Conservation (phyloP, 1,140 invertebrate genomes). For the Yoshiicerus persimilis region DNA sequence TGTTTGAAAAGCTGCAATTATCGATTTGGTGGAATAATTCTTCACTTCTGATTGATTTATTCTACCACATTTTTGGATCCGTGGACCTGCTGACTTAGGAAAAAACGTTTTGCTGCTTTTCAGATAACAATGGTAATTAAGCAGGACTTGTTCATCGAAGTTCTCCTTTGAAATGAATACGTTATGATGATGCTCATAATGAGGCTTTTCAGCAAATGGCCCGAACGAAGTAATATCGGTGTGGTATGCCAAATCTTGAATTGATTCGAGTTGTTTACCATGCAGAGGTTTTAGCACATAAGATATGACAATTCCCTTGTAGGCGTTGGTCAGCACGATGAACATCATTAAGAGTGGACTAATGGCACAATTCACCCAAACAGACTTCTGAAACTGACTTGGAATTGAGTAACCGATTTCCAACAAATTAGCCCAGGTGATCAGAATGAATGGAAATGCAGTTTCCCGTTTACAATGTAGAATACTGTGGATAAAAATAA, state of each 20-base stretch:
- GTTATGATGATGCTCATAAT: background rate
- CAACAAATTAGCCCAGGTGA: background rate
- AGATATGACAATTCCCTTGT: background rate
- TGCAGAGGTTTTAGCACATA: background rate
- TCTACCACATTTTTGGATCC: too few species aligned
- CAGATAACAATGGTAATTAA: too few species aligned
- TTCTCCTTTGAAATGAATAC: background rate
- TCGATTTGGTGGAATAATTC: too few species aligned
- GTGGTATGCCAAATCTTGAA: background rate
- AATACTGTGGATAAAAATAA: background rate
- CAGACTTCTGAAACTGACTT: background rate
- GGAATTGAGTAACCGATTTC: background rate
- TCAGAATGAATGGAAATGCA: background rate
- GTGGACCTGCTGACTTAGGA: too few species aligned
- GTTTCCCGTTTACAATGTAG: background rate
- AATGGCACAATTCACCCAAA: background rate
- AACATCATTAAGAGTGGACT: background rate
- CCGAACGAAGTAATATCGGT: background rate
- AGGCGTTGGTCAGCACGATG: background rate
- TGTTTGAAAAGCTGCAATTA: too few species aligned
- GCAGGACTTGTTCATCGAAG: background rate
- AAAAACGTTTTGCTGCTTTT: too few species aligned
- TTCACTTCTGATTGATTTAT: too few species aligned
- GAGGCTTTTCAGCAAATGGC: background rate
- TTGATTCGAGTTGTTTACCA: background rate